Evolutionary conservation across 2,113 vertebrate species (phyloP), one percentile per base, ranked within the genome.

Genomic region (Anseranas semipalmata): DNA sequence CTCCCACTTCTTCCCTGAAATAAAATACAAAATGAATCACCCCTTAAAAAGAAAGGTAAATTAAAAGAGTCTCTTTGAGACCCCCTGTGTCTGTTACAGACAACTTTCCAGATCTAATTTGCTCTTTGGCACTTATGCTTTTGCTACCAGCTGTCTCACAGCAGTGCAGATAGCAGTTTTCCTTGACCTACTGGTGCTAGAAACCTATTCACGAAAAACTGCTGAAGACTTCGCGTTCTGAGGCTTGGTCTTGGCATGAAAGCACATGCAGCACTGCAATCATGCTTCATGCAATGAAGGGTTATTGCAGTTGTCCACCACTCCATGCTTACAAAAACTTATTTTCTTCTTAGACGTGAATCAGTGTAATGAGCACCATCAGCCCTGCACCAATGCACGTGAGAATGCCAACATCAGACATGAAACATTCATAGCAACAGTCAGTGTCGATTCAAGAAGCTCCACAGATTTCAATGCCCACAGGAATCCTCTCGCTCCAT

Each of bases 351-450:
- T 60, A 45, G 58, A 73, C 30, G 9, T 76, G n/a, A 70, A 60
- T 45, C 52, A 33, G 0, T 62, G 37, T 33, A 76, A 70, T 0
- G 3, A 93, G 37, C n/a, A 43, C 15, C 62, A 56, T 48, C 45
- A 63, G 58, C 48, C 82, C 50, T 60, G 58, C 37, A 74, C 13
- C 1, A 0, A 41, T 3, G 37, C 1, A 2, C 4, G 18, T 11
- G 24, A 86, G 65, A 80, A 83, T 0, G 2, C 45, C 45, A 41
- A 76, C 18, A 76, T 74, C 52, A 76, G 58, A 70, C 13, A 37
- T 2, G 48, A 84, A 87, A 14, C 37, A 73, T 46, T 59, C 11
- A 4, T 35, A 84, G 56, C 30, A 52, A n/a, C 63, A 21, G 28
- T 62, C 20, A 7, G 5, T 13, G 24, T 33, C 8, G 1, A 39